Base-by-base conservation (phyloP, 2,113 vertebrate genomes). In the Desmodus rotundus region DNA sequence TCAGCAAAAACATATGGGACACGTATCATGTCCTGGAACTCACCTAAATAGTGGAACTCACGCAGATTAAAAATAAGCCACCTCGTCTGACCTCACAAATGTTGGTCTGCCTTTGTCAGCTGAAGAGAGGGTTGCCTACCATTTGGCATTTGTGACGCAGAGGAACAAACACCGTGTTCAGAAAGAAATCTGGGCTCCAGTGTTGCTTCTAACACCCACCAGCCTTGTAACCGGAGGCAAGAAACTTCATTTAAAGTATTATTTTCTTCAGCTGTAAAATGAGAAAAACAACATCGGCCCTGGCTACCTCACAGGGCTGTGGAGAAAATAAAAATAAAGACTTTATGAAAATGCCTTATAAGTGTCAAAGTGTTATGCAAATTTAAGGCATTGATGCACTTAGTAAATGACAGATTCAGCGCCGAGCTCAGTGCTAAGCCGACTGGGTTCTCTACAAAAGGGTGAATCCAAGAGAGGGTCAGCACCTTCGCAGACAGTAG, bases 201-300 rank as follows among this genome's bases (percentile, higher is more conserved):
- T 20, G 70, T 72, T 78, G 56, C 87, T 96, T 65, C 63, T 45
- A 86, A 91, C 61, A 41, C 74, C 68, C 58, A 74, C 10, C 82
- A 92, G 82, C 14, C 77, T 96, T 36, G 28, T 89, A 85, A 93
- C 89, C 13, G 4, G 93, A 96, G 92, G 95, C 89, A 76, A 96
- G 78, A 94, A 91, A 89, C 50, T 87, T 94, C 73, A 94, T 89
- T 54, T 78, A 93, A 93, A 91, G 72, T 50, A 61, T 96, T 76
- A 81, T 26, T 72, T 89, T 94, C 74, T 90, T 96, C 52, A 86
- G 45, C 54, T 91, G 65, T 89, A 94, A 97, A 96, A 95, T 94
- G 82, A 96, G 93, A 90, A 92, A 96, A 93, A 96, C 68, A 96
- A 88, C 63, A 80, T 63, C 4, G 1, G 80, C 36, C 36, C 43